Conservation (phyloP, 2,113 vertebrate genomes). For the Pachyramphus minor region DNA sequence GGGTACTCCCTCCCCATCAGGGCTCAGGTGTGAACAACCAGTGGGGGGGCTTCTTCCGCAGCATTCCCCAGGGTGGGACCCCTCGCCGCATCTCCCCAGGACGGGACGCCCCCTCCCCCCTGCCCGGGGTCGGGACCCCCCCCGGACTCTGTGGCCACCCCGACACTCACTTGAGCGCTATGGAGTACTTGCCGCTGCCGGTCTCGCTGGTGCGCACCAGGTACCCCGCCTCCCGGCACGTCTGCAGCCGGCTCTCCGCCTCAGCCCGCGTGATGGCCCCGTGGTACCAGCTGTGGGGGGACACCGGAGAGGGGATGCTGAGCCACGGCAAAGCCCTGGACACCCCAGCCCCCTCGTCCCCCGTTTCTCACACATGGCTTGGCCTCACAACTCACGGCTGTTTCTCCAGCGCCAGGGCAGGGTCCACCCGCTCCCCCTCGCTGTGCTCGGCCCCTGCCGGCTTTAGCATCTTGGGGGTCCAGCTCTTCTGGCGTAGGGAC, state of each 20-base stretch:
- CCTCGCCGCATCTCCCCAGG: background rate
- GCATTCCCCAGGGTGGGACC: background rate
- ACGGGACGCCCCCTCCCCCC: too few species aligned
- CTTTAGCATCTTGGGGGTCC: slow-evolving; percentile 86
- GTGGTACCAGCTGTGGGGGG: slow-evolving; percentile 87
- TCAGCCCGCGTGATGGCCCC: slow-evolving; percentile 89
- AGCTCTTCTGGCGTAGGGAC: slow-evolving; percentile 87
- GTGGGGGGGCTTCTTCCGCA: background rate
- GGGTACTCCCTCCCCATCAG: background rate
- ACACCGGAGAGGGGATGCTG: background rate
- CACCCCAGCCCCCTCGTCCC: accelerated
- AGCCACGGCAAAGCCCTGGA: background rate
- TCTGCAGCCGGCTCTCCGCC: slow-evolving; percentile 89
- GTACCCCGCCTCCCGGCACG: slow-evolving; percentile 90
- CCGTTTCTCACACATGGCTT: accelerated
- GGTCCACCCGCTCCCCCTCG: slow-evolving; percentile 83
- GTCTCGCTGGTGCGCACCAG: slow-evolving; percentile 93
- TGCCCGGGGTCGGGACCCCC: background rate
- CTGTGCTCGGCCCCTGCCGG: slow-evolving; percentile 39
- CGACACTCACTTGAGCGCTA: slow-evolving; percentile 91
- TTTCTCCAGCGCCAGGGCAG: slow-evolving; percentile 85
- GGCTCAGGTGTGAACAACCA: background rate
- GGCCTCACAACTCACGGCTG: slow-evolving; percentile 78
- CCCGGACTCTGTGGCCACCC: background rate
- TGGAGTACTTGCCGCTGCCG: slow-evolving; percentile 93